Evolutionary conservation across 2,113 vertebrate species (phyloP), one percentile per base, ranked within the genome.

Genomic region (Myrmophylax atrothorax): DNA sequence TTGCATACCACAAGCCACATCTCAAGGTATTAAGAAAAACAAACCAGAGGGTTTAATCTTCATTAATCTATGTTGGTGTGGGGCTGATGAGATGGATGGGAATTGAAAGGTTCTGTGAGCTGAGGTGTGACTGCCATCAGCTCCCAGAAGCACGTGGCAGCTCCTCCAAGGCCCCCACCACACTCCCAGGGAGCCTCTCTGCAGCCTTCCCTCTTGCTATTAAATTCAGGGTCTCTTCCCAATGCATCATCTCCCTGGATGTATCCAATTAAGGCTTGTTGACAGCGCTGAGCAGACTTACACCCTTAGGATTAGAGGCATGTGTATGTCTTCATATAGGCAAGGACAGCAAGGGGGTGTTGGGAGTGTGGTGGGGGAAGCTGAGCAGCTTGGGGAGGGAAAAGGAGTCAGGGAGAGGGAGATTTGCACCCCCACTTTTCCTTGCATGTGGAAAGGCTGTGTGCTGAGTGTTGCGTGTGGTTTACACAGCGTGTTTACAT

Each of bases 221-320:
- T 95, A 53, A 75, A 78, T 52, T 44, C 92, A 74, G 64, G 64
- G 70, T 40, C 59, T 31, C 78, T 90, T 88, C 82, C 93, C 63
- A 93, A 72, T 88, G 93, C 12, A 78, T 90, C 70, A 66, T 96
- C 89, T 81, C 95, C 37, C 73, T 84, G 74, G 92, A 92, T 96
- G 94, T 81, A 78, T 73, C 84, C 73, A 91, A 76, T 92, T 74
- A 67, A 66, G 37, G 72, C 47, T 86, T 92, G 90, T 50, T 87
- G 84, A 90, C 87, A 96, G 93, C 79, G 64, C 66, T n/a, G 77
- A 87, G 75, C 44, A 49, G 56, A 38, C 49, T 86, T 42, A 81
- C 12, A 87, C 92, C 86, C 93, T 82, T 42, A 92, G 88, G 93
- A 92, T 89, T 78, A 81, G 83, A 95, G 90, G 88, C 92, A 79